phyloP scores from a whole-genome alignment of 2,113 vertebrate species.

The Muntiacus reevesi region DNA sequence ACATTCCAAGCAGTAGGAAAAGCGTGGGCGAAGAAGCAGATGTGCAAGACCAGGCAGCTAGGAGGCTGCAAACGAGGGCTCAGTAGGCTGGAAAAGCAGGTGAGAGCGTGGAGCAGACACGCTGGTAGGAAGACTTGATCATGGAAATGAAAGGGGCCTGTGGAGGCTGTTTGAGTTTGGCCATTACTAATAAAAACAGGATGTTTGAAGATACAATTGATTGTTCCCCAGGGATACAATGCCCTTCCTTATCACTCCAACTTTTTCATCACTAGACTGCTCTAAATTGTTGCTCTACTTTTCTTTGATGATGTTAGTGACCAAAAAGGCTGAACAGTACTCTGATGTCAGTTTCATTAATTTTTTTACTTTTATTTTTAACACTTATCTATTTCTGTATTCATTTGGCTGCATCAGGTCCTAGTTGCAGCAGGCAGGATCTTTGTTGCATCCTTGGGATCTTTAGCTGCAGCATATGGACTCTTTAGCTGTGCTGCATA shows the following conservation, averaged over 20 bases:
- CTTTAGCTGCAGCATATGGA: not conserved
- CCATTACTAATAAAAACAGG: not conserved
- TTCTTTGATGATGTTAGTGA: not conserved
- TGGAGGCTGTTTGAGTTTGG: not conserved
- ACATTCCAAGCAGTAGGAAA: rapidly evolving
- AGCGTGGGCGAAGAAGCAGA: not conserved
- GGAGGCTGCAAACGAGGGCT: not conserved
- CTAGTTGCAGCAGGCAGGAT: not conserved
- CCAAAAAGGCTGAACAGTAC: not conserved
- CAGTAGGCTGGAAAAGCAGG: too few relatives aligned
- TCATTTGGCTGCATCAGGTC: not conserved
- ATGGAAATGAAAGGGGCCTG: not conserved
- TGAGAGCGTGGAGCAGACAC: not conserved
- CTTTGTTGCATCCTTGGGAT: not conserved
- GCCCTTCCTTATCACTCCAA: not conserved
- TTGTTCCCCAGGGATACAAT: not conserved
- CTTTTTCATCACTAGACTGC: not conserved
- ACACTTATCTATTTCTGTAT: not conserved
- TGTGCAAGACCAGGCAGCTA: not conserved
- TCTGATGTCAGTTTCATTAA: not conserved
- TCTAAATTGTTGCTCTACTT: not conserved
- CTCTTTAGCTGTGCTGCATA: not conserved
- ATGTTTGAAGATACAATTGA: not conserved
- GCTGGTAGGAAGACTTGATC: not conserved
- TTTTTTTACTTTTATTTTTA: not conserved